These are phyloP conservation scores for Caenorhabditis virilis DNA, from an alignment of 2,888 invertebrate genomes.

Conservation along the genomic window DNA sequence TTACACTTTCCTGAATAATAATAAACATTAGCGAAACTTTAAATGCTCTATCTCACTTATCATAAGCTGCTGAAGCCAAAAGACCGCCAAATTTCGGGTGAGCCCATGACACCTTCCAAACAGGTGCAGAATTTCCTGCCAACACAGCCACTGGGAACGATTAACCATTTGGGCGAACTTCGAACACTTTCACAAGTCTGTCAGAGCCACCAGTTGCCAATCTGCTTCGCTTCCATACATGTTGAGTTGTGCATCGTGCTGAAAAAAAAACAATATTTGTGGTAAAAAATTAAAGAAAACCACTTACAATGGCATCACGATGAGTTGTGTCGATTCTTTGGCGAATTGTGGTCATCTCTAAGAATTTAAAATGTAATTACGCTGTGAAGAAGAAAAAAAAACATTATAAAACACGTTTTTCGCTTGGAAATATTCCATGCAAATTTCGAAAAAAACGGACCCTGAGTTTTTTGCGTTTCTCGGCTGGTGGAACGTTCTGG, in stretches of 20 bases:
- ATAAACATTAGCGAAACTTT: too few species aligned
- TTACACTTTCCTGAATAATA: slow-evolving; percentile 82
- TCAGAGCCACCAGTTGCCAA: slow-evolving; percentile 98
- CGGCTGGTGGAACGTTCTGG: too few species aligned
- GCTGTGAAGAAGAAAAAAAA: too few species aligned
- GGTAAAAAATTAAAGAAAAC: not conserved
- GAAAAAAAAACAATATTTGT: slow-evolving; percentile 15
- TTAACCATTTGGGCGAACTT: slow-evolving; percentile 81
- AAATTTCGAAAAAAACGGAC: too few species aligned
- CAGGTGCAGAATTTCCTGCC: slow-evolving; percentile 78
- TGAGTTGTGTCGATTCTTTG: slow-evolving; percentile 96
- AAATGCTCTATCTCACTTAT: slow-evolving; percentile 75
- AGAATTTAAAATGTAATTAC: not conserved
- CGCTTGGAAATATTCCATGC: too few species aligned
- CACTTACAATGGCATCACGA: slow-evolving; percentile 89
- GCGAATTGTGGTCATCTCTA: slow-evolving; percentile 80
- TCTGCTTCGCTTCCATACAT: slow-evolving; percentile 92
- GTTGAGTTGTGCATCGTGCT: slow-evolving; percentile 96
- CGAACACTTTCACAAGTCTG: slow-evolving; percentile 92
- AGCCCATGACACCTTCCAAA: slow-evolving; percentile 99
- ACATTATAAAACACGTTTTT: too few species aligned
- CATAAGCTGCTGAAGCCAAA: slow-evolving; percentile 96
- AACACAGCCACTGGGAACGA: slow-evolving; percentile 88
- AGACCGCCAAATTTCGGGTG: slow-evolving; percentile 95
- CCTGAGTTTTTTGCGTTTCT: too few species aligned